Evolutionary conservation across 2,888 invertebrate genomes (phyloP).

Genomic region (Standfussiana lucernea): DNA sequence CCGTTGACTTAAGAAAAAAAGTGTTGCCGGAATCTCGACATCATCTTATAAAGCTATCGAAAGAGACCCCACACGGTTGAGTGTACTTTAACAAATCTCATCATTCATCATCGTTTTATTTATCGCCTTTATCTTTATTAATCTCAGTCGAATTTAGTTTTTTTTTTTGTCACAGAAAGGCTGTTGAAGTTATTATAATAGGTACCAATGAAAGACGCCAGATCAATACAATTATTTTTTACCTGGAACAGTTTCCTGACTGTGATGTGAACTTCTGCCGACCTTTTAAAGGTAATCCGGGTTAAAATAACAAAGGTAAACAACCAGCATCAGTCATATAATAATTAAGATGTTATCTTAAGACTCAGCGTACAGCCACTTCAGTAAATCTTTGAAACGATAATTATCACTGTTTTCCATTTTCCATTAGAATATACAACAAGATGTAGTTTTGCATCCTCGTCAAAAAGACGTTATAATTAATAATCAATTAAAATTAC

Average conservation of each 20-base stretch:
- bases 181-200: background rate
- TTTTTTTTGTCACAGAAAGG: background rate
- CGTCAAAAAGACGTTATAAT: too few species aligned
- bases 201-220: background rate
- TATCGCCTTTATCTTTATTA: background rate
- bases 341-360: background rate
- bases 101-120: too few species aligned
- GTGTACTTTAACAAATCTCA: too few species aligned
- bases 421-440: too few species aligned
- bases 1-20: too few species aligned
- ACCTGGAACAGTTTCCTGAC: background rate
- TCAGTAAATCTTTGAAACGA: background rate
- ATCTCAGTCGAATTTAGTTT: too few species aligned
- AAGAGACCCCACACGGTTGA: too few species aligned
- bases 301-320: slow-evolving; percentile 14
- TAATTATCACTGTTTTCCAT: background rate
- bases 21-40: too few species aligned
- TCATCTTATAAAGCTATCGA: too few species aligned
- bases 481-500: too few species aligned
- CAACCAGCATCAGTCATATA: background rate
- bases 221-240: background rate
- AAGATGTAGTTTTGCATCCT: too few species aligned
- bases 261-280: background rate
- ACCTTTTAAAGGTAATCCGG: slow-evolving; percentile 1
- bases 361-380: background rate